Conservation (phyloP, 1,140 invertebrate genomes). For the Sitodiplosis mosellana region DNA sequence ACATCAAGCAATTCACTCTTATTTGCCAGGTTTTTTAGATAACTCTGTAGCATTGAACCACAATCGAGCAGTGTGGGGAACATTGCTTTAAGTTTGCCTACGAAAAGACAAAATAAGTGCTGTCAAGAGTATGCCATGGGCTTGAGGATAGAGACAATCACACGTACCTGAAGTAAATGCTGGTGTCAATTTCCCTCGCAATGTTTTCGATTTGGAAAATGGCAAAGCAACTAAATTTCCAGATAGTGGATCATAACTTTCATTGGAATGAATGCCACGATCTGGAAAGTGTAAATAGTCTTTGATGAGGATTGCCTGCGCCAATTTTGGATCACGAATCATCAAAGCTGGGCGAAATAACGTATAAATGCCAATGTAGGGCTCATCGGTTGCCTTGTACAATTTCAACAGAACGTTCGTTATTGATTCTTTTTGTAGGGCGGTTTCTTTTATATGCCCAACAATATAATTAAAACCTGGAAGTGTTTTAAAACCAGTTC, state of each 20-base stretch:
- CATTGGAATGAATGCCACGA: conserved; percentile 11
- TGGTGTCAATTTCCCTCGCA: conserved; percentile 28
- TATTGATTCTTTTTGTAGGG: too few relatives aligned
- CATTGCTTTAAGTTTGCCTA: conserved; percentile 30
- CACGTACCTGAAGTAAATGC: too few relatives aligned
- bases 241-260: conserved; percentile 21
- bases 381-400: neutral
- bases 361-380: conserved; percentile 13
- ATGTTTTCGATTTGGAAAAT: conserved; percentile 28
- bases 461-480: too few relatives aligned
- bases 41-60: conserved; percentile 9
- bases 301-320: conserved; percentile 27
- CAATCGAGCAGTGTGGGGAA: conserved; percentile 22
- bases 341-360: conserved; percentile 12
- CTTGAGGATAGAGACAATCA: too few relatives aligned
- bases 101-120: too few relatives aligned
- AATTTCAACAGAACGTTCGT: conserved; percentile 3
- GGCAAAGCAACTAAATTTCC: conserved; percentile 26
- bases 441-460: too few relatives aligned
- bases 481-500: too few relatives aligned
- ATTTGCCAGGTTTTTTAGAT: conserved; percentile 3
- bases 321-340: conserved; percentile 20
- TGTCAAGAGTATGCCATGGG: too few relatives aligned
- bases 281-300: conserved; percentile 21
- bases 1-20: conserved; percentile 5